These are phyloP conservation scores for Mesocentrotus franciscanus DNA, from an alignment of 53 echinoderm and acorn worm genomes.

Conservation along the genomic window DNA sequence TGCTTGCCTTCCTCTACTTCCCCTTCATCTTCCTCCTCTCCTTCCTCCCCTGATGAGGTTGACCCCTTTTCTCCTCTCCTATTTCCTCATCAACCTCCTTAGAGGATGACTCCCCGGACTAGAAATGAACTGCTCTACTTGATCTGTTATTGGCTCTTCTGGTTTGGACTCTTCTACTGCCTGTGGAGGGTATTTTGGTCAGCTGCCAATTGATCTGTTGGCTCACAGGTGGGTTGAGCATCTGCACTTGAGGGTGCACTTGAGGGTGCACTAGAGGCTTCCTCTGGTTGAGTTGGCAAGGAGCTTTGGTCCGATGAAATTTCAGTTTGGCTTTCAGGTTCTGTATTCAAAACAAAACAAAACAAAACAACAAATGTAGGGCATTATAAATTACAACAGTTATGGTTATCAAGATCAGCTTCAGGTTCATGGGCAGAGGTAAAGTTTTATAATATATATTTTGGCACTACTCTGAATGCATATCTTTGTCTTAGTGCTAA, in stretches of 20 bases:
- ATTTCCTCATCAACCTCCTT: conserved; percentile 23
- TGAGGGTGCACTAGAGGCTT: not conserved
- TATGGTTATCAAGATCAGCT: not conserved
- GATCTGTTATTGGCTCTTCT: not conserved
- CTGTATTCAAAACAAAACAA: not conserved
- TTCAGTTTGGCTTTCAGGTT: not conserved
- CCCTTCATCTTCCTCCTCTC: conserved; percentile 55
- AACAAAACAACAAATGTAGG: not conserved
- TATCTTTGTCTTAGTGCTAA: too few species aligned
- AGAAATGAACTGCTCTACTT: conserved; percentile 13
- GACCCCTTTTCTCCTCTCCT: conserved; percentile 27
- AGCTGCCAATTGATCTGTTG: not conserved
- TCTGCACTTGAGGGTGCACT: conserved; percentile 13
- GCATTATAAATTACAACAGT: not conserved
- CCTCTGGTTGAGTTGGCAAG: not conserved
- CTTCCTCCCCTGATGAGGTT: conserved; percentile 51
- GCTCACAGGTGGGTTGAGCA: conserved; percentile 19
- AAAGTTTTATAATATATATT: not conserved
- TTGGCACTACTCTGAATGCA: not conserved
- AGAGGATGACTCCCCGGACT: conserved; percentile 30
- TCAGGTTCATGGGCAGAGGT: not conserved
- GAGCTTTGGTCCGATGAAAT: conserved; percentile 2
- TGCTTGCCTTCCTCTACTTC: conserved; percentile 54
- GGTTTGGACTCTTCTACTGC: conserved; percentile 34
- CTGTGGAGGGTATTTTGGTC: not conserved